Conservation (phyloP, 64 coral and sea anemone species). For the Pocillopora damicornis region DNA sequence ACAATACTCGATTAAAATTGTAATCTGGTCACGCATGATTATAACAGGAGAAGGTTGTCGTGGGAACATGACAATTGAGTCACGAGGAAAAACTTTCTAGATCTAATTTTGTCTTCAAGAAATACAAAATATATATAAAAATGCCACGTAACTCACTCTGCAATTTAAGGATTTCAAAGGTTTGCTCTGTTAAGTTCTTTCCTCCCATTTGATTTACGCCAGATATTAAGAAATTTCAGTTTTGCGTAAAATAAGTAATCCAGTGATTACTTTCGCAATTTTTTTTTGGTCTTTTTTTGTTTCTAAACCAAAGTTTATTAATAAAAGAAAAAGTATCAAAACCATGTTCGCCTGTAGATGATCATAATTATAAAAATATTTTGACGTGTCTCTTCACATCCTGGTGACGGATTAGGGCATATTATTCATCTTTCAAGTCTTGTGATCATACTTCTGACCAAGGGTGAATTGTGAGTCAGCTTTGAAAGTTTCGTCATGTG, state of each 20-base stretch:
- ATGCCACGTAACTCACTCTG: too few species aligned
- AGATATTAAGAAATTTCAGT: too few species aligned
- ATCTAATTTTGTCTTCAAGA: too few species aligned
- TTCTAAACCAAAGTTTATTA: neutral
- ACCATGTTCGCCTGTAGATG: neutral
- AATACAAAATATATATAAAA: too few species aligned
- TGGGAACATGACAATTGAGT: too few species aligned
- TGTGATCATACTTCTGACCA: neutral
- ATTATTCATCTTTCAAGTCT: neutral
- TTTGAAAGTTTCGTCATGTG: neutral
- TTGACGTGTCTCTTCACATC: neutral
- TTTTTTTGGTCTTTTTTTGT: neutral
- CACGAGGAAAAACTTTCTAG: too few species aligned
- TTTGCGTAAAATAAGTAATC: neutral
- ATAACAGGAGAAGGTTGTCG: too few species aligned
- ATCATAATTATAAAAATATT: neutral
- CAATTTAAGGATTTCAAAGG: too few species aligned
- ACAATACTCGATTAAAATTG: too few species aligned
- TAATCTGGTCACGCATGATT: too few species aligned
- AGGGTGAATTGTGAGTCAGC: neutral
- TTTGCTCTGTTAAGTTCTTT: too few species aligned
- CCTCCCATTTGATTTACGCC: too few species aligned
- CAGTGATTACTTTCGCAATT: neutral
- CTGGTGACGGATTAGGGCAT: neutral
- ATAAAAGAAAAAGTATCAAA: neutral